phyloP scores from a whole-genome alignment of 2,113 vertebrate genomes.

The Cacatua alba region DNA sequence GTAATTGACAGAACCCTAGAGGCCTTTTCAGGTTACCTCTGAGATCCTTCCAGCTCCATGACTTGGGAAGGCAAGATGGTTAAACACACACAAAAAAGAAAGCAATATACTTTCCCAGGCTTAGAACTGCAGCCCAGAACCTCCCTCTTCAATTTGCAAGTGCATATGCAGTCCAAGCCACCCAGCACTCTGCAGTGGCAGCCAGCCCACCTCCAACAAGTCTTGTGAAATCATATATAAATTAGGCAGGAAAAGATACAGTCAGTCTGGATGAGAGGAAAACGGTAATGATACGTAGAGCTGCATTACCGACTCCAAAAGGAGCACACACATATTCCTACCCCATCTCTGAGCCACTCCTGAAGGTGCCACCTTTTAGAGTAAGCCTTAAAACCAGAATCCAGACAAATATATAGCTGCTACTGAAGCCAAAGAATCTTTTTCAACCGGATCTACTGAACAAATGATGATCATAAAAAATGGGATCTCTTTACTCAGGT shows the following conservation, averaged over 20 bases:
- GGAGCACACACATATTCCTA: neutral
- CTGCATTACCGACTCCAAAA: rapidly evolving
- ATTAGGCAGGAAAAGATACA: neutral
- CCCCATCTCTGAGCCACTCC: neutral
- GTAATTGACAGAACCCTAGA: conserved; percentile 48
- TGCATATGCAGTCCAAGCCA: conserved; percentile 3
- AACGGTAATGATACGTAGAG: neutral
- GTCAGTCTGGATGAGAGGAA: neutral
- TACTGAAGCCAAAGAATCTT: neutral
- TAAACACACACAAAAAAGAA: neutral
- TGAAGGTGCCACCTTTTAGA: neutral
- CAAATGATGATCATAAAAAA: neutral
- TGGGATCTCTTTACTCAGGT: neutral
- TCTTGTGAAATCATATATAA: neutral
- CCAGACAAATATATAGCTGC: neutral
- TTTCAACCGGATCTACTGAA: neutral
- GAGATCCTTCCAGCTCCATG: conserved; percentile 43
- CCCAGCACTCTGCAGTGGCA: neutral
- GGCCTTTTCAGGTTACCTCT: conserved; percentile 58
- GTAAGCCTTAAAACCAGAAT: neutral
- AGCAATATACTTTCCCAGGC: conserved; percentile 30
- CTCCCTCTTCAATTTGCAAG: neutral
- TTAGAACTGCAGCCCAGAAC: conserved; percentile 40
- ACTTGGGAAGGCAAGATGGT: neutral
- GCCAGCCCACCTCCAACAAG: conserved; percentile 1